Evolutionary conservation across 2,113 vertebrate species (phyloP).

Genomic region (Rhagologus leucostigma): DNA sequence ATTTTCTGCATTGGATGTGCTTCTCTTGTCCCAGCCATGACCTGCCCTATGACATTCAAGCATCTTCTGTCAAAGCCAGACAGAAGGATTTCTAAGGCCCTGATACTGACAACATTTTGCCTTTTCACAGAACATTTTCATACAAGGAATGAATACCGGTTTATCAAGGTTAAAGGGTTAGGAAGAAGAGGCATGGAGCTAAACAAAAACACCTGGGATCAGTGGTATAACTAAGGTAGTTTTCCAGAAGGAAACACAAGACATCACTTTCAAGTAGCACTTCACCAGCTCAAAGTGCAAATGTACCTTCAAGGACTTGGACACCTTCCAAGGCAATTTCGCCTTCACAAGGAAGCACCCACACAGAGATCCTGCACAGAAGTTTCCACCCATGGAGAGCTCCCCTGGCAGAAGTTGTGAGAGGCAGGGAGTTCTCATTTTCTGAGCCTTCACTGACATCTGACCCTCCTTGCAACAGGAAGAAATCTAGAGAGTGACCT

Average conservation of each 20-base stretch:
- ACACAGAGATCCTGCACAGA: neutral
- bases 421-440: neutral
- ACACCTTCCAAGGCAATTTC: neutral
- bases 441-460: neutral
- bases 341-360: neutral
- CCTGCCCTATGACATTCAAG: neutral
- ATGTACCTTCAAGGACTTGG: neutral
- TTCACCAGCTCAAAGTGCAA: neutral
- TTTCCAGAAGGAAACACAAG: neutral
- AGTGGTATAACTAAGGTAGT: neutral
- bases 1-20: neutral
- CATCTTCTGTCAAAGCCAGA: neutral
- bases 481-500: neutral
- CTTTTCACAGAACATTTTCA: neutral
- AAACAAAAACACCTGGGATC: neutral
- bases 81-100: neutral
- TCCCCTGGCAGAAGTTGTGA: neutral
- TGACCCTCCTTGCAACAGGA: neutral
- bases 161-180: neutral
- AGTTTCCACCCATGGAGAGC: neutral
- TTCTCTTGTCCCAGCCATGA: neutral
- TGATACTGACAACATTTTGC: neutral
- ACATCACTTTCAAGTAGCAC: neutral
- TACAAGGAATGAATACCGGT: neutral
- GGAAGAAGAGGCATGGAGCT: neutral